A percentile compares a stretch with the other conserved stretches of the same genome.
Evolutionary conservation across 2,888 invertebrate species (phyloP).

Genomic region (Endotricha flammealis): DNA sequence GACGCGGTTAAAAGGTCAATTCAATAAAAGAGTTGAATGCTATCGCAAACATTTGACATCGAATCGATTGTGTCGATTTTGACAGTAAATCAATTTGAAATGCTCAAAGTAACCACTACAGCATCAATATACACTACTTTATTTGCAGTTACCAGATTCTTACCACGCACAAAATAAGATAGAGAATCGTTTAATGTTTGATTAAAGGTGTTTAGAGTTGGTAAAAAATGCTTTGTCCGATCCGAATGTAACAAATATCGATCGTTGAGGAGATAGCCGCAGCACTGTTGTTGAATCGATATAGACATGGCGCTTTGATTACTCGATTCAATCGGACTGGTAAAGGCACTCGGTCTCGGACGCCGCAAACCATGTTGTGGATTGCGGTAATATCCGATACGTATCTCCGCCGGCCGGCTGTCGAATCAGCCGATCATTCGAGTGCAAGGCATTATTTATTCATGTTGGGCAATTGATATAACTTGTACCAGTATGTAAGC

Average conservation of each 20-base stretch:
- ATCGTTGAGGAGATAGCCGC: conserved; percentile 65
- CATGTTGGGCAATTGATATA: conserved; percentile 67
- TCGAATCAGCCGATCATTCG: conserved; percentile 56
- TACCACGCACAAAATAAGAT: conserved; percentile 23
- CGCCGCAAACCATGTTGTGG: conserved; percentile 48
- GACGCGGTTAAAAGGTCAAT: conserved; percentile 47
- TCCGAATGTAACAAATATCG: conserved; percentile 69
- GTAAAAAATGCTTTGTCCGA: conserved; percentile 42
- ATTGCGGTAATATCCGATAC: conserved; percentile 65
- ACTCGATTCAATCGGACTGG: conserved; percentile 67
- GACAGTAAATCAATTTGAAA: conserved; percentile 69
- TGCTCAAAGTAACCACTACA: conserved; percentile 32
- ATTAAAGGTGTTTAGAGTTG: conserved; percentile 26
- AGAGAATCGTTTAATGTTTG: conserved; percentile 23
- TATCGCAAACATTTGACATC: conserved; percentile 64
- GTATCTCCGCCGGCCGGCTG: conserved; percentile 62
- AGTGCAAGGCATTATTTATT: conserved; percentile 62
- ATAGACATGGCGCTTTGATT: conserved; percentile 74
- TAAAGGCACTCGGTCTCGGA: conserved; percentile 45
- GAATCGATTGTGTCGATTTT: conserved; percentile 62
- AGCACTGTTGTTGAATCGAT: conserved; percentile 67
- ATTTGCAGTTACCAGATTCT: conserved; percentile 1
- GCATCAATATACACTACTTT: conserved; percentile 12
- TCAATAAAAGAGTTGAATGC: conserved; percentile 50
- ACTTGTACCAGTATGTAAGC: conserved; percentile 40